Base-by-base conservation (phyloP, 2,113 vertebrate species). In the Sebastes fasciatus region DNA sequence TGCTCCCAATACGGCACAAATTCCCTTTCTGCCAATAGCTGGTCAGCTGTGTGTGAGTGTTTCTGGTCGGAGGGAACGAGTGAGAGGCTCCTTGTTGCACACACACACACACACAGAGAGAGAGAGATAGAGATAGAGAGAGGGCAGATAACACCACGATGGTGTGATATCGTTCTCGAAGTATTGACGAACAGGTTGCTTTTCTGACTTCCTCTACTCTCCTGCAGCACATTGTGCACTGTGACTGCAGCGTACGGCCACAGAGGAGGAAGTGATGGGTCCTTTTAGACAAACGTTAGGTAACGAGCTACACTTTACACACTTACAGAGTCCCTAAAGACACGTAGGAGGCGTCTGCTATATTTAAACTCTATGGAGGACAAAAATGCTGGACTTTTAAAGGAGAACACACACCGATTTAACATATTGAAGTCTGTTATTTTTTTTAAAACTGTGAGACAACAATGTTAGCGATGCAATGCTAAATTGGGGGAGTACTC, bases 1-100 rank as follows among this genome's bases (percentile, higher is more conserved):
- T 60, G 74, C 49, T 74, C 69, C 60, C 62, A 85, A 86, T 84
- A 86, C 91, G 93, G 75, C 54, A 63, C 74, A 86, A 79, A 85
- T 84, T 85, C 89, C 77, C 80, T 19, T 77, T 58, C 74, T 79
- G 85, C 63, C 72, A 73, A 21, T 48, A 62, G 42, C 69, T 43
- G 43, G n/a, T 86, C 76, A 79, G 63, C 71, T 46, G 61, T 42
- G 60, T 64, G 75, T n/a, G 80, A 63, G 52, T 11, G 79, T 71
- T 80, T 52, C 34, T 46, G 54, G 12, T 43, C 1, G 6, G 34
- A 19, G 23, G 43, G n/a, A 57, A 52, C 6, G 40, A 51, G 17
- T 4, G n/a, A 62, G 42, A 74, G 21, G 49, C n/a, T 67, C n/a
- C 74, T 42, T 51, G 60, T 19, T 61, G 34, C 34, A 34, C 34